phyloP scores from a whole-genome alignment of 2,888 invertebrate species.

The Perithous albicinctus region DNA sequence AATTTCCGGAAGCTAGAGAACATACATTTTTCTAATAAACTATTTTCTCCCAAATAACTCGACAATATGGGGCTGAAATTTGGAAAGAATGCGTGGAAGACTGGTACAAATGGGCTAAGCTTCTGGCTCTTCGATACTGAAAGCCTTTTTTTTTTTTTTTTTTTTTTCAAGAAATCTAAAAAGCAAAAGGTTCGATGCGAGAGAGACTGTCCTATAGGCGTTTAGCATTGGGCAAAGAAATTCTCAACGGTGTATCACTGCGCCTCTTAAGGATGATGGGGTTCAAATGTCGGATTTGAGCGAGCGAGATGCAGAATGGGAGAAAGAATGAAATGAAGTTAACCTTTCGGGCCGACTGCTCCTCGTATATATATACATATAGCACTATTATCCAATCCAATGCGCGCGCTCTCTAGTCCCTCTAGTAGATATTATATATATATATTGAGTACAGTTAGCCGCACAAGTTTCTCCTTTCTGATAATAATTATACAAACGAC shows the following conservation, averaged over 20 bases:
- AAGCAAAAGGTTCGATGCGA: too few species aligned
- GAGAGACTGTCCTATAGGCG: too few species aligned
- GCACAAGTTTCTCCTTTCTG: slow-evolving; percentile 49
- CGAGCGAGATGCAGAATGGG: slow-evolving; percentile 63
- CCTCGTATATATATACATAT: slow-evolving; percentile 11
- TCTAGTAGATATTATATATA: not conserved
- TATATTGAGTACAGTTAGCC: slow-evolving; percentile 30
- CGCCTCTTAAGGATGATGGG: slow-evolving; percentile 45
- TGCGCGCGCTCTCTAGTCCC: slow-evolving; percentile 30
- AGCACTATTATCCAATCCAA: slow-evolving; percentile 29
- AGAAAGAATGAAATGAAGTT: slow-evolving; percentile 56
- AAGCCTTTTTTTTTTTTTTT: too few species aligned
- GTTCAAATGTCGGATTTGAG: slow-evolving; percentile 68
- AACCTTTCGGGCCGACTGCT: slow-evolving; percentile 54
- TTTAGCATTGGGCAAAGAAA: too few species aligned
- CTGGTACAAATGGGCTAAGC: too few species aligned
- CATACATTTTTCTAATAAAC: too few species aligned
- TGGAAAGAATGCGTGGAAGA: too few species aligned
- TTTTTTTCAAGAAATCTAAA: too few species aligned
- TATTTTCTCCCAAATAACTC: too few species aligned
- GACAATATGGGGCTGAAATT: too few species aligned
- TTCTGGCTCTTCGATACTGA: too few species aligned
- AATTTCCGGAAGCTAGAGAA: too few species aligned
- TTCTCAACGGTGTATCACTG: slow-evolving; percentile 58
- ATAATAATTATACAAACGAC: slow-evolving; percentile 19